These are phyloP conservation scores for Agelas oroides DNA, from an alignment of 37 sponge, comb jelly and placozoan species.

Conservation along the genomic window DNA sequence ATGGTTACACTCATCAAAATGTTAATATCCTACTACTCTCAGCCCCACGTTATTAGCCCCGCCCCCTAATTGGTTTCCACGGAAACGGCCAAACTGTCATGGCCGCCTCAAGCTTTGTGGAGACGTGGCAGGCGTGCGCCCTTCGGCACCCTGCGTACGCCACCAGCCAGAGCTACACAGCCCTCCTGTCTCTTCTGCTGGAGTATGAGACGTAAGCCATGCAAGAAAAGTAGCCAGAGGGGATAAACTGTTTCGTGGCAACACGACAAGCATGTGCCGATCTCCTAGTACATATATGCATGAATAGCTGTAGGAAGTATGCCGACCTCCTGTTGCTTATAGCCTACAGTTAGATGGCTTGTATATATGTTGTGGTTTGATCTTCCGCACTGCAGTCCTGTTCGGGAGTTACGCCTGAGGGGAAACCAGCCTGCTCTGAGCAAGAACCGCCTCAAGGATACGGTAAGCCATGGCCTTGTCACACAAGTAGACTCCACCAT, in stretches of 20 bases:
- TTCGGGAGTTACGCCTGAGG: constrained; percentile 19
- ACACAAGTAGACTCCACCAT: no score
- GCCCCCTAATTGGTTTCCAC: no score
- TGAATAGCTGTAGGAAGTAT: no score
- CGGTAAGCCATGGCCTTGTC: no score
- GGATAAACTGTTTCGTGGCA: no score
- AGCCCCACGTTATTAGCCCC: no score
- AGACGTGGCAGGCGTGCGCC: constrained; percentile 25
- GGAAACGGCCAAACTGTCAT: no score
- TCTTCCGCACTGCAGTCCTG: neutral
- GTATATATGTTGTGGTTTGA: neutral
- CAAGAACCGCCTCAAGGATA: constrained; percentile 34
- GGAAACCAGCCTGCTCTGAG: constrained; percentile 55
- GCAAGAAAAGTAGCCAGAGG: neutral
- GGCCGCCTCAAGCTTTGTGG: constrained; percentile 11
- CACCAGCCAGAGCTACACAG: constrained; percentile 1
- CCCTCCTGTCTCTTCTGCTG: neutral
- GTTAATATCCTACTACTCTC: no score
- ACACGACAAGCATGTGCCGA: neutral
- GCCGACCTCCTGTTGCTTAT: no score
- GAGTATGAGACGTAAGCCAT: neutral
- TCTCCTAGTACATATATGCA: no score
- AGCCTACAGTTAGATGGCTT: no score
- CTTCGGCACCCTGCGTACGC: neutral
- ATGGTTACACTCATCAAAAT: no score